A percentile compares a stretch with the other conserved stretches of the same genome.
Conservation (phyloP, 2,797 vertebrate genomes). For the Gouania willdenowi region DNA sequence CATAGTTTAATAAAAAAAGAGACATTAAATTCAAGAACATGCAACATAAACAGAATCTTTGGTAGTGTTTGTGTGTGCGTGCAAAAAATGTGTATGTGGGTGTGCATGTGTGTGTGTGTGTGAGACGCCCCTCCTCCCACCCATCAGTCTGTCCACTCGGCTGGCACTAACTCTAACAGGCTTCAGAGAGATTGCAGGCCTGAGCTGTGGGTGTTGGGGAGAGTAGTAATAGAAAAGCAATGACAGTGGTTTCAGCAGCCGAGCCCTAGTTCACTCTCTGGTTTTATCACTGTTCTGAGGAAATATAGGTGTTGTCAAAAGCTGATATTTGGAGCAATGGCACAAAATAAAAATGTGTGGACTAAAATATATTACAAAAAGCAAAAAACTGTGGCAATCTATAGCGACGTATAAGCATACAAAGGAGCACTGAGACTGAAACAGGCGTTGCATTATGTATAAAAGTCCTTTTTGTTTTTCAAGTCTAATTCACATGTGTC, state of each 20-base stretch:
- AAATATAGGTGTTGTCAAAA: conserved; percentile 76
- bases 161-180: conserved; percentile 83
- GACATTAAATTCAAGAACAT: conserved; percentile 57
- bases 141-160: conserved; percentile 76
- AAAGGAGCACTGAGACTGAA: conserved; percentile 26
- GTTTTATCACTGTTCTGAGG: conserved; percentile 72
- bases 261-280: conserved; percentile 65
- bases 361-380: conserved; percentile 64
- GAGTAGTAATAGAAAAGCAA: conserved; percentile 79
- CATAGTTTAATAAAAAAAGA: conserved; percentile 47
- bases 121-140: conserved; percentile 60
- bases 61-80: too few relatives aligned
- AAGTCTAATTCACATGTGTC: too few relatives aligned
- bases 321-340: conserved; percentile 74
- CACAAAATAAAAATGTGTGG: conserved; percentile 62
- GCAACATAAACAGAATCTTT: conserved; percentile 62
- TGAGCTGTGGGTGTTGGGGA: conserved; percentile 68
- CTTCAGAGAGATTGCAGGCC: conserved; percentile 79
- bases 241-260: conserved; percentile 77
- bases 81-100: too few relatives aligned
- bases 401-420: conserved; percentile 36
- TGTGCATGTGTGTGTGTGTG: too few relatives aligned
- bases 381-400: conserved; percentile 57
- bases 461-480: conserved; percentile 25
- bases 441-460: conserved; percentile 52